Evolutionary conservation across 2,888 invertebrate genomes (phyloP).

Genomic region (Onchidella celtica): DNA sequence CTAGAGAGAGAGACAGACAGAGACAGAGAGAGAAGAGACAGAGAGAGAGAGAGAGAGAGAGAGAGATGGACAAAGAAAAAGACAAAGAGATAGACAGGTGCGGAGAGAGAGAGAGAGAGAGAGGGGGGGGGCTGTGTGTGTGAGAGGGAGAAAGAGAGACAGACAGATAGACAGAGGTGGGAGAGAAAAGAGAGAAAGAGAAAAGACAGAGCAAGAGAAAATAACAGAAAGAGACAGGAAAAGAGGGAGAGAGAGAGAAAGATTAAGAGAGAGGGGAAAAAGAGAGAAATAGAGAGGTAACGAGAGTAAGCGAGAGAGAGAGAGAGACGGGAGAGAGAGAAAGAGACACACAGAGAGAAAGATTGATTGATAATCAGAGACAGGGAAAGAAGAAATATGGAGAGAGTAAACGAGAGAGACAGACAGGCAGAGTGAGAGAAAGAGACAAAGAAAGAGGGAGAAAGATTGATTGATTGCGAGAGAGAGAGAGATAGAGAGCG

Average conservation of each 20-base stretch:
- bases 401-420: slow-evolving; percentile 24
- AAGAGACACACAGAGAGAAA: no score
- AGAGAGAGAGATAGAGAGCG: not conserved
- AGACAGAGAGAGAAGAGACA: not conserved
- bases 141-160: not conserved
- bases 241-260: no score
- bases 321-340: not conserved
- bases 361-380: no score
- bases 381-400: not conserved
- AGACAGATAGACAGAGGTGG: slow-evolving; percentile 23
- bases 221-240: no score
- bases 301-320: no score
- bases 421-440: slow-evolving; percentile 26
- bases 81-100: no score
- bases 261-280: not conserved
- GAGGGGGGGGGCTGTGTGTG: not conserved
- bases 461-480: not conserved
- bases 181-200: no score
- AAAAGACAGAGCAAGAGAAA: no score
- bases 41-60: slow-evolving; percentile 4
- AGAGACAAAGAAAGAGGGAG: not conserved
- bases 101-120: not conserved
- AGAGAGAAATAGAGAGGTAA: not conserved
- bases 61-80: no score
- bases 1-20: not conserved